Evolutionary conservation across 2,113 vertebrate species (phyloP), one percentile per base, ranked within the genome.

Genomic region (Miniopterus natalensis): DNA sequence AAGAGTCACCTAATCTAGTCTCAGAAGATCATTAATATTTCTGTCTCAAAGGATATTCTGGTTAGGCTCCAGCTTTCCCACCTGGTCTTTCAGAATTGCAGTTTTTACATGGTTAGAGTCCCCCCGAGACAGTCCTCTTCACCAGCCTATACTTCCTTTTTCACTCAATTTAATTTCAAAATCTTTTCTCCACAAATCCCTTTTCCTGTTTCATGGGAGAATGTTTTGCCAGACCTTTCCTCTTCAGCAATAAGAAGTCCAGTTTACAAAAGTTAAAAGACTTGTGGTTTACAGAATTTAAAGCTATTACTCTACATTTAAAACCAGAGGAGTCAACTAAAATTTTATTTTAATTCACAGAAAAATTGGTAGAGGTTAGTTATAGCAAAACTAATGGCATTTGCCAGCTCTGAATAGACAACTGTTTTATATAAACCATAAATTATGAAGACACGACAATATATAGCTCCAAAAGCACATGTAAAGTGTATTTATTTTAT

Each of bases 1-100:
- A 85, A 40, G 8, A 12, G 14, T 74, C 17, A 31, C 25, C 45
- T 55, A 13, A 63, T 73, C 3, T 68, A 40, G 17, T 73, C 74
- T 92, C 42, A 94, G 47, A 65, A 68, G 49, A 57, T 92, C 8
- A n/a, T 14, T 12, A 36, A 2, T 90, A 7, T 27, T 81, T 88
- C 51, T n/a, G 59, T 66, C 12, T 57, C 47, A 90, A 88, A 57
- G 6, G 31, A 91, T 86, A 61, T 9, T 73, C 29, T 68, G 12
- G 78, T 42, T 51, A 68, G 57, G 42, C 3, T 57, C 42, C 51
- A 70, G 15, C 14, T 77, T 75, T 79, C 53, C 61, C 27, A 40
- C 8, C n/a, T 47, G 20, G 23, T 90, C 11, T 88, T 95, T 45
- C 40, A 71, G 73, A 95, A 96, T 81, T 81, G 75, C 59, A 90